These are phyloP conservation scores for Ctenicera cuprea DNA, from an alignment of 2,888 invertebrate genomes.

Conservation along the genomic window DNA sequence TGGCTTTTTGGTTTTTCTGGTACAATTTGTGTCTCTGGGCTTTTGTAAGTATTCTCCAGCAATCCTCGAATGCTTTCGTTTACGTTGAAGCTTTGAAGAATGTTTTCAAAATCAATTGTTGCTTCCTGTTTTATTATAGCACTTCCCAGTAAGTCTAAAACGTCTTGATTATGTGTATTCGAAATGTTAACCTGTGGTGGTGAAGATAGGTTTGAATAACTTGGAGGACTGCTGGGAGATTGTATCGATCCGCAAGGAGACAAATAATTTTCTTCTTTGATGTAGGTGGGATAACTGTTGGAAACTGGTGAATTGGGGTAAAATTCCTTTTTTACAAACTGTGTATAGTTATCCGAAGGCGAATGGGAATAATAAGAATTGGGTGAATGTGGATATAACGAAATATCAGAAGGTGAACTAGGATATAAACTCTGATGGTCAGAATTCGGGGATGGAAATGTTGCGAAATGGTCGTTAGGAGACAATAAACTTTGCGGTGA, in stretches of 20 bases:
- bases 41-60: constrained; percentile 62
- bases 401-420: constrained; percentile 73
- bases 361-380: constrained; percentile 76
- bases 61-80: constrained; percentile 62
- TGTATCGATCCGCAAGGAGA: constrained; percentile 73
- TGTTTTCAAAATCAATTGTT: constrained; percentile 78
- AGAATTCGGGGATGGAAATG: constrained; percentile 74
- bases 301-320: constrained; percentile 74
- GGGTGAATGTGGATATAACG: constrained; percentile 73
- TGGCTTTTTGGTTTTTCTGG: constrained; percentile 69
- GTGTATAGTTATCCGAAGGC: constrained; percentile 74
- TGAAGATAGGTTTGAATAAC: constrained; percentile 76
- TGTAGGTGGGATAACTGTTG: constrained; percentile 72
- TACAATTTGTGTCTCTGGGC: constrained; percentile 59
- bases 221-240: constrained; percentile 73
- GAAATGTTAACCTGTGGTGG: constrained; percentile 64
- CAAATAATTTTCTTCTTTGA: constrained; percentile 68
- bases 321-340: constrained; percentile 74
- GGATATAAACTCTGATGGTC: constrained; percentile 66
- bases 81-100: constrained; percentile 75
- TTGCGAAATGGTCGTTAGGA: constrained; percentile 73
- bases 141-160: constrained; percentile 64
- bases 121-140: constrained; percentile 73
- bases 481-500: constrained; percentile 73
- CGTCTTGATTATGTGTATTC: constrained; percentile 32